These are phyloP conservation scores for Zaprionus ornatus DNA, from an alignment of 1,140 invertebrate genomes.

Conservation along the genomic window DNA sequence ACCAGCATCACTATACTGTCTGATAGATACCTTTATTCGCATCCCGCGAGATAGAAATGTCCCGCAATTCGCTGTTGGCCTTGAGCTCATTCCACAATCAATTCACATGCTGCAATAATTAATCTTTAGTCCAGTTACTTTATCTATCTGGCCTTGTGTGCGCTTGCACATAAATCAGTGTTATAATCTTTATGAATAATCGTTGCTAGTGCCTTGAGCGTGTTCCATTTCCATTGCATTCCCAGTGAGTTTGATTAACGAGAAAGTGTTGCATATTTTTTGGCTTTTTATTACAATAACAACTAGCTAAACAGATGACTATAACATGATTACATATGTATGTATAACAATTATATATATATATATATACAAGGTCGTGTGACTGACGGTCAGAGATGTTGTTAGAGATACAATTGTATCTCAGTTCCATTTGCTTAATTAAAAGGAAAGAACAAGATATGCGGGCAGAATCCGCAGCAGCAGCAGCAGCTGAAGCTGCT, in stretches of 20 bases:
- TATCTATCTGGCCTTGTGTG: constrained; percentile 1
- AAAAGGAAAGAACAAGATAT: constrained; percentile 39
- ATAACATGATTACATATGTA: constrained; percentile 15
- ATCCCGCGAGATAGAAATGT: neutral
- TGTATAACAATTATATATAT: constrained; percentile 23
- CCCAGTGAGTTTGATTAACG: constrained; percentile 52
- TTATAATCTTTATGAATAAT: constrained; percentile 38
- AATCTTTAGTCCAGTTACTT: constrained; percentile 9
- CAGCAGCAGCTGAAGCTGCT: constrained; percentile 25
- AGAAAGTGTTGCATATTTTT: constrained; percentile 63
- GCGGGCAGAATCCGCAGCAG: constrained; percentile 24
- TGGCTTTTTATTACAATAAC: constrained; percentile 53
- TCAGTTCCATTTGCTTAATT: constrained; percentile 71
- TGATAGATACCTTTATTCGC: neutral
- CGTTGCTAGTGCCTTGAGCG: neutral
- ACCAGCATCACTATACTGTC: too few species aligned
- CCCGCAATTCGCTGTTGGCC: neutral
- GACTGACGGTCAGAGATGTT: neutral
- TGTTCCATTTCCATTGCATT: constrained; percentile 31
- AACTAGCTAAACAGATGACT: constrained; percentile 36
- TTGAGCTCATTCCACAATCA: neutral
- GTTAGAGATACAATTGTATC: constrained; percentile 29
- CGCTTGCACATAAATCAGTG: neutral
- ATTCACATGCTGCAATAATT: constrained; percentile 7
- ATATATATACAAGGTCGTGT: constrained; percentile 32